Evolutionary conservation across 2,888 invertebrate species (phyloP).

Genomic region (Craniophora ligustri): DNA sequence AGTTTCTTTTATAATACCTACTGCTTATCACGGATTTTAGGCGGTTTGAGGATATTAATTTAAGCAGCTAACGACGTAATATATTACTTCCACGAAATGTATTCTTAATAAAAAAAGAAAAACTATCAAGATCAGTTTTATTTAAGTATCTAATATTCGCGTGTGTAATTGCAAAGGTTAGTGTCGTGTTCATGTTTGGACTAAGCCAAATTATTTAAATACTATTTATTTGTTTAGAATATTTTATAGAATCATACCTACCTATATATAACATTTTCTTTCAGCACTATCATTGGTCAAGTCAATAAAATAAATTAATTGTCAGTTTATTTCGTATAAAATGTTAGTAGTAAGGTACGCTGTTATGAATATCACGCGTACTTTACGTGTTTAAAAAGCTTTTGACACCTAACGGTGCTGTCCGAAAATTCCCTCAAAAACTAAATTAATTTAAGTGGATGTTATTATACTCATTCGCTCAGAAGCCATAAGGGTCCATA

Average conservation of each 20-base stretch:
- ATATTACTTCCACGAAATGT: no score
- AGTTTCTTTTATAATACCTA: no score
- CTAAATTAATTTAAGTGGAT: slow-evolving; percentile 38
- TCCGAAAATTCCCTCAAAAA: slow-evolving; percentile 9
- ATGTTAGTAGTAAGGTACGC: slow-evolving; percentile 10
- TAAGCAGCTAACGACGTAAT: no score
- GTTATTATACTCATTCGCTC: slow-evolving; percentile 41
- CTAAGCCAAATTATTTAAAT: no score
- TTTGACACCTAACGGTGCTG: slow-evolving; percentile 37
- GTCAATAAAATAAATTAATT: slow-evolving; percentile 46
- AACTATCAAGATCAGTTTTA: no score
- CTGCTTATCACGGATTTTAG: no score
- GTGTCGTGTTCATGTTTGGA: no score
- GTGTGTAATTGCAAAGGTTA: no score
- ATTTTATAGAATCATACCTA: slow-evolving; percentile 41
- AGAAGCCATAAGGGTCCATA: slow-evolving; percentile 46
- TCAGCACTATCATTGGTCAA: slow-evolving; percentile 41
- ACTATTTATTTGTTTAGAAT: slow-evolving; percentile 34
- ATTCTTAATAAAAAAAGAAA: no score
- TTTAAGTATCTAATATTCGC: no score
- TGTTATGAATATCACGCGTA: slow-evolving; percentile 25
- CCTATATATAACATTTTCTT: slow-evolving; percentile 39
- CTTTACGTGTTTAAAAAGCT: slow-evolving; percentile 21
- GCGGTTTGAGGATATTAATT: no score
- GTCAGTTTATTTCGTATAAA: slow-evolving; percentile 27